Conservation (phyloP, 1,140 invertebrate species). For the Epicauta chinensis region DNA sequence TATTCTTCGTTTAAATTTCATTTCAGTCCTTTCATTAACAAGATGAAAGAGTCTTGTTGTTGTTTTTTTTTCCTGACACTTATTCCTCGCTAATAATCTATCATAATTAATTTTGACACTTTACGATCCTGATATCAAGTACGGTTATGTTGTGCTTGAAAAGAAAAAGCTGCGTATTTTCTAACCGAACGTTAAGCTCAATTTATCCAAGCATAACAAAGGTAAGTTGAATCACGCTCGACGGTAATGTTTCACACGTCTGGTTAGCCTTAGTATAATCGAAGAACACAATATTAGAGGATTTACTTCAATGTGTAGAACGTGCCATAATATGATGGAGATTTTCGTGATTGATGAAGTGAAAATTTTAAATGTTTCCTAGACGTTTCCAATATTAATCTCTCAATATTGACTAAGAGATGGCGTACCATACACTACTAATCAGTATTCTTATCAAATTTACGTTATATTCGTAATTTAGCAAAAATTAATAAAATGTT, state of each 20-base stretch:
- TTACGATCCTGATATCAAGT: not conserved
- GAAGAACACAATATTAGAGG: slow-evolving; percentile 13
- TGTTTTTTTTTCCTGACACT: slow-evolving; percentile 1
- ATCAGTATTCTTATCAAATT: slow-evolving; percentile 15
- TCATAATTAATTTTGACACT: not conserved
- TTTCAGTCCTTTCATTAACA: slow-evolving; percentile 10
- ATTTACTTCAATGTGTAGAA: slow-evolving; percentile 13
- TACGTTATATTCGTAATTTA: too few relatives aligned
- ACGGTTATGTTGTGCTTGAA: too few relatives aligned
- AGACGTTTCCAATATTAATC: slow-evolving; percentile 5
- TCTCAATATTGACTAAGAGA: slow-evolving; percentile 10
- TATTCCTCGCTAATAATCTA: slow-evolving; percentile 7
- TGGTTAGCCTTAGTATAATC: slow-evolving; percentile 6
- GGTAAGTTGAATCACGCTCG: not conserved
- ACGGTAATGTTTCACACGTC: slow-evolving; percentile 12
- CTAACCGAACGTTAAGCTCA: not conserved
- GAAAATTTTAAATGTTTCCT: slow-evolving; percentile 8
- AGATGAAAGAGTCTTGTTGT: slow-evolving; percentile 4
- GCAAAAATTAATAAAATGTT: not conserved
- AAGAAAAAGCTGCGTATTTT: too few relatives aligned
- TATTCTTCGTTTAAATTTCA: slow-evolving; percentile 6
- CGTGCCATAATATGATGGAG: slow-evolving; percentile 13
- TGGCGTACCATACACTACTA: slow-evolving; percentile 11
- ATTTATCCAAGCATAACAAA: not conserved
- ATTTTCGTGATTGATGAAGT: slow-evolving; percentile 8